Evolutionary conservation across 2,113 vertebrate genomes (phyloP).

Genomic region (Ceyx margarethae): DNA sequence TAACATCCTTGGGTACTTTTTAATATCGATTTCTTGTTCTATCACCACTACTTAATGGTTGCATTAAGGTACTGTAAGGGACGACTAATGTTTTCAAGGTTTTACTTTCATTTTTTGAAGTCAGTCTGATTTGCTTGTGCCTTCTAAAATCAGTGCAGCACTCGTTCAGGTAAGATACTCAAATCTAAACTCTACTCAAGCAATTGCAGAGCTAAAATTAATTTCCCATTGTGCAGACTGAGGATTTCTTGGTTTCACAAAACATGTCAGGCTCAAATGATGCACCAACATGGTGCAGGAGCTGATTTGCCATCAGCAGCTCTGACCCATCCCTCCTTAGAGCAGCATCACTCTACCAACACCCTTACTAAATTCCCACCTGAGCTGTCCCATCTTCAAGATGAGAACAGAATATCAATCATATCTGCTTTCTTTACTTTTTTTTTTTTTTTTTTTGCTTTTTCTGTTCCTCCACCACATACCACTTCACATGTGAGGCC

Average conservation of each 20-base stretch:
- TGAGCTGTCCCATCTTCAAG: not conserved
- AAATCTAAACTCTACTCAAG: not conserved
- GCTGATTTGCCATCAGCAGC: accelerated
- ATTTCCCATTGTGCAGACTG: not conserved
- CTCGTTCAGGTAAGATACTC: not conserved
- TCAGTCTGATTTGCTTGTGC: not conserved
- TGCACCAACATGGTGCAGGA: not conserved
- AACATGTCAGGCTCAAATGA: accelerated
- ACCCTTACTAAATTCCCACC: not conserved
- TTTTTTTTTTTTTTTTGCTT: not conserved
- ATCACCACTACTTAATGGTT: conserved; percentile 6
- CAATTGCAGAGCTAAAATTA: not conserved
- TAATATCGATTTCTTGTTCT: conserved; percentile 47
- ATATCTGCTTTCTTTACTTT: not conserved
- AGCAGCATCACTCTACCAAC: not conserved
- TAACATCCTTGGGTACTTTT: conserved; percentile 2
- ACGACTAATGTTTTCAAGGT: not conserved
- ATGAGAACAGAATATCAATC: not conserved
- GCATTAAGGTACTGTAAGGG: not conserved
- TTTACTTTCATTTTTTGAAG: not conserved
- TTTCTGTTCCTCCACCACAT: not conserved
- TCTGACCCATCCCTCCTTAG: not conserved
- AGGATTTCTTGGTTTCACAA: not conserved
- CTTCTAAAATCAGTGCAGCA: not conserved
- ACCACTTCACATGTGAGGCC: not conserved